Evolutionary conservation across 2,888 invertebrate genomes (phyloP).

Genomic region (Watsonalla binaria): DNA sequence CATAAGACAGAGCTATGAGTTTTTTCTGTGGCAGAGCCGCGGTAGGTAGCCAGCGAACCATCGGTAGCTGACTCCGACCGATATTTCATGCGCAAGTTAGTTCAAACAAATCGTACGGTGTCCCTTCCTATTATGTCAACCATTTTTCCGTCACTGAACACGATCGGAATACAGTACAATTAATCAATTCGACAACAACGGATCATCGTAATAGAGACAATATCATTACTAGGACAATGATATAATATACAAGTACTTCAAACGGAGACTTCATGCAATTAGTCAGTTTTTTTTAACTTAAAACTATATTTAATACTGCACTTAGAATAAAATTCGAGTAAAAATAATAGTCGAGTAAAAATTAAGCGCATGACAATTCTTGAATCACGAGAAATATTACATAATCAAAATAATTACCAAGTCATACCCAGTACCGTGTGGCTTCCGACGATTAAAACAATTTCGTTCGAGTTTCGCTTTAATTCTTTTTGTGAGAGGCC

Average conservation of each 20-base stretch:
- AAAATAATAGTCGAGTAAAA: neutral
- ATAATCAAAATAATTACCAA: slow-evolving; percentile 40
- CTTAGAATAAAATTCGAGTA: neutral
- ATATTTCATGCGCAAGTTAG: slow-evolving; percentile 73
- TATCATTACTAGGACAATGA: neutral
- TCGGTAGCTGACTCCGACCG: slow-evolving; percentile 70
- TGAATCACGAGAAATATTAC: slow-evolving; percentile 7
- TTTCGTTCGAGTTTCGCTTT: slow-evolving; percentile 69
- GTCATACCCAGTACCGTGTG: slow-evolving; percentile 48
- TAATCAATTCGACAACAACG: neutral
- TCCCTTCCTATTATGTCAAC: slow-evolving; percentile 62
- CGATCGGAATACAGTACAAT: slow-evolving; percentile 17
- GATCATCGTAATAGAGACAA: neutral
- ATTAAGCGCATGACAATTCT: neutral
- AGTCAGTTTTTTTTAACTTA: no score
- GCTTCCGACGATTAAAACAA: slow-evolving; percentile 76
- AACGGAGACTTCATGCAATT: no score
- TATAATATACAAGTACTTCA: no score
- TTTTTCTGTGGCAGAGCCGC: slow-evolving; percentile 60
- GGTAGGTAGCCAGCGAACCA: slow-evolving; percentile 77
- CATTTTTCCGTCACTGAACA: slow-evolving; percentile 46
- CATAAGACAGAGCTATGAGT: slow-evolving; percentile 58
- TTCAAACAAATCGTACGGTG: slow-evolving; percentile 78
- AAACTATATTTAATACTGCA: no score
- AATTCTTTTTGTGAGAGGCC: slow-evolving; percentile 72